phyloP scores from a whole-genome alignment of 2,113 vertebrate species.

The Acrocephalus kingi region DNA sequence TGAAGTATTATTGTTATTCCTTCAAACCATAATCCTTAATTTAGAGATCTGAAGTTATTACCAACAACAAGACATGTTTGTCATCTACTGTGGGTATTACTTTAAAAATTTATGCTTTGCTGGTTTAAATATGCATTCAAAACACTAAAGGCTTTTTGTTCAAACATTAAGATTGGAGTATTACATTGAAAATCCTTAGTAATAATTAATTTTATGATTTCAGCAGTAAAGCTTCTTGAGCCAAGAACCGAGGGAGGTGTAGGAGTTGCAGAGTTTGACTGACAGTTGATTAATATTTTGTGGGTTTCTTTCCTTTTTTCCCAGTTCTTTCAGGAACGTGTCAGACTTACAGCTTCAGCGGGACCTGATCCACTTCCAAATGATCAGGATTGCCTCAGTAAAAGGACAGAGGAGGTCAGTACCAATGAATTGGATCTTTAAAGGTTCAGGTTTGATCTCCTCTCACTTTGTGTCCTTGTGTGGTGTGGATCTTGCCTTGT shows the following conservation, averaged over 20 bases:
- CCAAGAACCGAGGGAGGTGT: neutral
- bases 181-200: slow-evolving; percentile 3
- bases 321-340: neutral
- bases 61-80: neutral
- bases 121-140: slow-evolving; percentile 45
- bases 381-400: neutral
- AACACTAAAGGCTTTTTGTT: slow-evolving; percentile 34
- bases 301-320: neutral
- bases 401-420: neutral
- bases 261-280: neutral
- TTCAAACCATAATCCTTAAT: slow-evolving; percentile 19
- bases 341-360: neutral
- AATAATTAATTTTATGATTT: slow-evolving; percentile 45
- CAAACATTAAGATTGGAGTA: slow-evolving; percentile 7
- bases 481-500: neutral
- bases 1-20: slow-evolving; percentile 28
- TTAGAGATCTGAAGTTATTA: slow-evolving; percentile 43
- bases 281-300: neutral
- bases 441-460: neutral
- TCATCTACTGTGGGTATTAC: slow-evolving; percentile 11
- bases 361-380: neutral
- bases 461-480: neutral
- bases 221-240: neutral
- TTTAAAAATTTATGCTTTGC: slow-evolving; percentile 42
- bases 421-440: neutral